Conservation (phyloP, 1,140 invertebrate species). For the Drosophila serrata region DNA sequence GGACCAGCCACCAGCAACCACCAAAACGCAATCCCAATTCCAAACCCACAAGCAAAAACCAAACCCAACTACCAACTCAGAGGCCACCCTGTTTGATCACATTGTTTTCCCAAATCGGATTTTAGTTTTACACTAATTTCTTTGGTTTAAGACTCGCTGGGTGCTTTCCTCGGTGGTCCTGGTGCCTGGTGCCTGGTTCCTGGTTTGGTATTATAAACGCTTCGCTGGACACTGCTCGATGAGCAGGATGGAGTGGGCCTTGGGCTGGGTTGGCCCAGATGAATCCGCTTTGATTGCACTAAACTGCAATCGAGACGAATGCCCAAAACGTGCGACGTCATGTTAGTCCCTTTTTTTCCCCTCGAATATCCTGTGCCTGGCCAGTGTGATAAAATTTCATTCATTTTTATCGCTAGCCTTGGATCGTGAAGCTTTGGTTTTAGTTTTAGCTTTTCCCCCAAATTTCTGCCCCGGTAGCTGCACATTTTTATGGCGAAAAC, state of each 20-base stretch:
- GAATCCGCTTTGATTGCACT: constrained; percentile 83
- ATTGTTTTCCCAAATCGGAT: constrained; percentile 85
- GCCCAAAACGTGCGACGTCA: constrained; percentile 79
- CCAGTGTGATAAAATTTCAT: constrained; percentile 76
- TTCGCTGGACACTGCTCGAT: constrained; percentile 74
- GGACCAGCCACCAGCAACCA: constrained; percentile 55
- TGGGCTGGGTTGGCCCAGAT: constrained; percentile 53
- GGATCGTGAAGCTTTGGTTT: constrained; percentile 61
- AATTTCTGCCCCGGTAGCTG: constrained; percentile 34
- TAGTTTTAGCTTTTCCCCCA: constrained; percentile 36
- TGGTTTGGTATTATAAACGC: constrained; percentile 77
- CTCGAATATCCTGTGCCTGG: constrained; percentile 31
- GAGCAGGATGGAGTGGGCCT: constrained; percentile 4
- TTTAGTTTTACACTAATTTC: constrained; percentile 85
- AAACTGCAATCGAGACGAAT: constrained; percentile 84
- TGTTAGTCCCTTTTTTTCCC: constrained; percentile 29
- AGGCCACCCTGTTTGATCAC: constrained; percentile 62
- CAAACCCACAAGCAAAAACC: constrained; percentile 26
- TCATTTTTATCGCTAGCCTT: constrained; percentile 65
- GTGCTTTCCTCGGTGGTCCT: constrained; percentile 17
- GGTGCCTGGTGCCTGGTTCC: constrained; percentile 13
- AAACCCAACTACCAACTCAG: constrained; percentile 15
- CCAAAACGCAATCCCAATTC: constrained; percentile 10
- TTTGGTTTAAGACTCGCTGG: constrained; percentile 81
- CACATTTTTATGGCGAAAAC: constrained; percentile 79